Evolutionary conservation across 2,797 vertebrate species (phyloP), one percentile per base, ranked within the genome.

Genomic region (Chaetophractus vellerosus): DNA sequence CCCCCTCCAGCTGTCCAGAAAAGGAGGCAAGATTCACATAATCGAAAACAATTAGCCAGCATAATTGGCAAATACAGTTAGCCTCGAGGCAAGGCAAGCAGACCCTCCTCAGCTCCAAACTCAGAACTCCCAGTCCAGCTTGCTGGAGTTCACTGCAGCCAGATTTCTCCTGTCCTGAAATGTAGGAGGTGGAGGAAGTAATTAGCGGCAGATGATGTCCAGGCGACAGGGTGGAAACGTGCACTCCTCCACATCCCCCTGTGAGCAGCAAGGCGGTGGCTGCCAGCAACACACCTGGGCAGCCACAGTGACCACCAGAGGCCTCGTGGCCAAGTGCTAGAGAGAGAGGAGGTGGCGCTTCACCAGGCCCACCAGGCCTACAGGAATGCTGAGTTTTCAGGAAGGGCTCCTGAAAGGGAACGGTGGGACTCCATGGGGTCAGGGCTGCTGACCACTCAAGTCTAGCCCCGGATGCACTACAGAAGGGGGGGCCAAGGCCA

Each of bases 1-100:
- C 23, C n/a, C n/a, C 36, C 81, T 64, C 41, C 66, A 33, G 28
- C 78, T 19, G 26, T 52, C 55, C 33, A 9, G 41, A 94, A 18
- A 88, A 93, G 88, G 23, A 63, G 68, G 19, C 64, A 83, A 81
- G 38, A 38, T 23, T 59, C 72, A 76, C 63, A 59, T 19, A 76
- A 96, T 55, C 1, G 1, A 94, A 94, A 88, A 88, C 86, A 75
- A 89, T 91, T 38, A 92, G 82, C 64, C 96, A 71, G 52, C n/a
- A 52, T 21, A 82, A 93, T 38, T 21, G 2, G 48, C 59, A 80
- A 93, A 80, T 23, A 79, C 66, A 72, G n/a, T 72, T 63, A 93
- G 74, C 59, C 28, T 66, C 11, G 14, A 90, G 55, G 61, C 68
- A 90, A 63, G 55, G 88, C 26, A 15, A 72, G 33, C 23, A 78